These are phyloP conservation scores for Bombyx mandarina DNA, from an alignment of 1,140 invertebrate genomes.

Conservation along the genomic window DNA sequence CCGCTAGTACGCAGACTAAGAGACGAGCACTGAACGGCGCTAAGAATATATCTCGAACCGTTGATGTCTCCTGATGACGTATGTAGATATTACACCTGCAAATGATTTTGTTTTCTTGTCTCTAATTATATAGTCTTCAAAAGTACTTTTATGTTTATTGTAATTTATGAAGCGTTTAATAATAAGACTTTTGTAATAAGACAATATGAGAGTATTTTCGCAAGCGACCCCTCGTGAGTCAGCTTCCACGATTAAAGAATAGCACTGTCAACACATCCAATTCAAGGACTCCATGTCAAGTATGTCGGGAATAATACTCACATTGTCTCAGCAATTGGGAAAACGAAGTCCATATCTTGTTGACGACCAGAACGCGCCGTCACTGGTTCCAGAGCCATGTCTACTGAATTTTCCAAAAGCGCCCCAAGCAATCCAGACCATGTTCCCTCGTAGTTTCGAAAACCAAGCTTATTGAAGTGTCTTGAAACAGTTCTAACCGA, in stretches of 20 bases:
- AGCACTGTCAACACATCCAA: too few species aligned
- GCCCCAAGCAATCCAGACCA: conserved; percentile 75
- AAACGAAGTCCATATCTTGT: conserved; percentile 72
- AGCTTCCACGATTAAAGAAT: not conserved
- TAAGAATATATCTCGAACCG: conserved; percentile 75
- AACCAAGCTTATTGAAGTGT: conserved; percentile 71
- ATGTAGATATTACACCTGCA: conserved; percentile 76
- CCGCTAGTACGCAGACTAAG: conserved; percentile 66
- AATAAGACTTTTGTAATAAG: too few species aligned
- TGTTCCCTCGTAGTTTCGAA: conserved; percentile 69
- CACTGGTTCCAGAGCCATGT: conserved; percentile 74
- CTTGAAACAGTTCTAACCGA: conserved; percentile 11
- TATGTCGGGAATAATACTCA: conserved; percentile 24
- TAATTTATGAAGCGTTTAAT: not conserved
- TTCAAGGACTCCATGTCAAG: too few species aligned
- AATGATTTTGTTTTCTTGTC: not conserved
- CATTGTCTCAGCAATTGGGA: conserved; percentile 74
- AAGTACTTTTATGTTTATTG: not conserved
- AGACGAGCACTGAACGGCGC: conserved; percentile 73
- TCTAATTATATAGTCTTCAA: too few species aligned
- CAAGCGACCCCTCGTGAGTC: too few species aligned
- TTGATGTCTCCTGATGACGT: conserved; percentile 72
- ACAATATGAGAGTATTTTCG: too few species aligned
- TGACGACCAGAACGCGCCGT: conserved; percentile 67
- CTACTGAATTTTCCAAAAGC: conserved; percentile 69